Conservation (phyloP, 2,888 invertebrate species). For the Leucozona laternaria region DNA sequence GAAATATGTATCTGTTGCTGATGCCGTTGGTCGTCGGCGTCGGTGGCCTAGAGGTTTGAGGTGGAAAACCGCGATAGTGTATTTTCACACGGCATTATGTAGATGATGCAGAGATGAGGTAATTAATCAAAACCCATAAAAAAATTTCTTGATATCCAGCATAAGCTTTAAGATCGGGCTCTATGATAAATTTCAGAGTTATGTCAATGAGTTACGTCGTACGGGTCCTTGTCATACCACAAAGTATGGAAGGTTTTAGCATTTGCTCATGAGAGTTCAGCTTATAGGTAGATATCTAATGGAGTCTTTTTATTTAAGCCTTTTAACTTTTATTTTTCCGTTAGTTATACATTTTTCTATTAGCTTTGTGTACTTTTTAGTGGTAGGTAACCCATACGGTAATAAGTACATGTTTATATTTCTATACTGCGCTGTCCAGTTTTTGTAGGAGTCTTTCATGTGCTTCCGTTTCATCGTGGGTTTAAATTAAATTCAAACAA, state of each 20-base stretch:
- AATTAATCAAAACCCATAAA: constrained; percentile 72
- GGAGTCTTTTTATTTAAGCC: background rate
- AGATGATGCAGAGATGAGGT: constrained; percentile 66
- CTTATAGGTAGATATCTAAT: background rate
- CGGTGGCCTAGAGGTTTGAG: constrained; percentile 14
- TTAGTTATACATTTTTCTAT: background rate
- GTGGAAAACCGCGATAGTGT: constrained; percentile 41
- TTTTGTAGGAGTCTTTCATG: background rate
- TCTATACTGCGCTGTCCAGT: background rate
- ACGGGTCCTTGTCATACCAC: constrained; percentile 35
- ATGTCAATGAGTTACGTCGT: constrained; percentile 11
- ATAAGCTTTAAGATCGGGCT: constrained; percentile 60
- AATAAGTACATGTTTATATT: background rate
- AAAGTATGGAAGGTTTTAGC: background rate
- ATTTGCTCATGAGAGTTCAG: background rate
- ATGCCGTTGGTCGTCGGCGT: background rate
- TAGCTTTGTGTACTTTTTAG: background rate
- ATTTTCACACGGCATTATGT: constrained; percentile 74
- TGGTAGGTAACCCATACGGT: background rate
- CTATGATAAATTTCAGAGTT: constrained; percentile 55
- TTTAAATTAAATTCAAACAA: background rate
- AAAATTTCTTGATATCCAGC: constrained; percentile 56
- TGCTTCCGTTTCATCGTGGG: background rate
- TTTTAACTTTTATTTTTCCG: constrained; percentile 40
- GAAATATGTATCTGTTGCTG: constrained; percentile 25